phyloP scores from a whole-genome alignment of 1,140 invertebrate species.

The Oscheius sp. region DNA sequence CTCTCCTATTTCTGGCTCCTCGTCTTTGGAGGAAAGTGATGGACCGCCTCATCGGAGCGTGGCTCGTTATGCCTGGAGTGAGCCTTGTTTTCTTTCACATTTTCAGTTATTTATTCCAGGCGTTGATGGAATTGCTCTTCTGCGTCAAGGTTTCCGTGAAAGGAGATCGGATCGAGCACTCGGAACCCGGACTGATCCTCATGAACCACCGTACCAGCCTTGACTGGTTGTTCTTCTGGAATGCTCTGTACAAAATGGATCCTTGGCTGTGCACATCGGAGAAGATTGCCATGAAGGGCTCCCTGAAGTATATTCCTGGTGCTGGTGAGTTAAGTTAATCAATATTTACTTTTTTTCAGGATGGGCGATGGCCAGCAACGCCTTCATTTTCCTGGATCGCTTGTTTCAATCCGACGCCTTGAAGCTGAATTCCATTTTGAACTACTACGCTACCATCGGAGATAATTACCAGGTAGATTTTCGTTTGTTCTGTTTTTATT shows the following conservation, averaged over 20 bases:
- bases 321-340: conserved; percentile 59
- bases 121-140: conserved; percentile 71
- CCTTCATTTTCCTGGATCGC: neutral
- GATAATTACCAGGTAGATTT: neutral
- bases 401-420: neutral
- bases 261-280: conserved; percentile 68
- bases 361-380: conserved; percentile 54
- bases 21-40: neutral
- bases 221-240: conserved; percentile 87
- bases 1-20: neutral
- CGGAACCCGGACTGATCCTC: conserved; percentile 74
- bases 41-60: neutral
- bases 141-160: conserved; percentile 72
- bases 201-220: conserved; percentile 83
- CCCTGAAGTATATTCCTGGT: conserved; percentile 75
- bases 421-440: neutral
- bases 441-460: neutral
- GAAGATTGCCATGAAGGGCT: conserved; percentile 79
- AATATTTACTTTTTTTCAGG: conserved; percentile 61
- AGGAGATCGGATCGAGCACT: conserved; percentile 73
- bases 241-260: conserved; percentile 75
- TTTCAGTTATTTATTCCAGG: too few species aligned
- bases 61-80: neutral
- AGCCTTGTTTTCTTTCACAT: too few species aligned
- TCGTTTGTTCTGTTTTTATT: neutral